Percentiles rank a stretch among this genome's conserved stretches.
Conservation (phyloP, 2,888 invertebrate genomes). For the Sabellastarte sp. region DNA sequence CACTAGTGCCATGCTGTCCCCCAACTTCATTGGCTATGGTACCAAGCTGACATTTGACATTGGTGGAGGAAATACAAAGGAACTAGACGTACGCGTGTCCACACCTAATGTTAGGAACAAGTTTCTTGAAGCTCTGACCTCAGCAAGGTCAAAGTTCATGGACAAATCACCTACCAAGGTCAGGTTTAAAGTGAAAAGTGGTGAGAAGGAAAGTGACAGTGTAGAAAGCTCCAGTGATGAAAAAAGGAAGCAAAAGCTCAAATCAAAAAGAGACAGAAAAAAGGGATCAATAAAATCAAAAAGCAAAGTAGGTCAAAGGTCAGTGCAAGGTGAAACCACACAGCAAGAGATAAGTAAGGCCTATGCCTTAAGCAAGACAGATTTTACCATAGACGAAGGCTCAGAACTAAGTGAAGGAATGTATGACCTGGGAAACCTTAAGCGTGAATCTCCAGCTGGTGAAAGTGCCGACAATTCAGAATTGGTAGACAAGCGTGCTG, state of each 20-base stretch:
- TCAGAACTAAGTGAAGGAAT: background rate
- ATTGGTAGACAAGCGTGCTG: background rate
- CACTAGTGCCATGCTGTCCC: constrained; percentile 1
- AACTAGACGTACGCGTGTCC: constrained; percentile 27
- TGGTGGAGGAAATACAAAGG: constrained; percentile 14
- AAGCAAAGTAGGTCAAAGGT: background rate
- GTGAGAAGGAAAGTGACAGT: background rate
- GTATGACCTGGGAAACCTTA: background rate
- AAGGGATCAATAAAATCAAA: no score
- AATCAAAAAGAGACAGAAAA: background rate
- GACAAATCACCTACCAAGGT: constrained; percentile 10
- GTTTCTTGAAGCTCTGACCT: constrained; percentile 23
- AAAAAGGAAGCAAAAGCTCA: background rate
- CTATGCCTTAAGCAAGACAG: background rate
- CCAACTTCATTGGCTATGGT: constrained; percentile 30
- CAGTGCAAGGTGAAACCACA: background rate
- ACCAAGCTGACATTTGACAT: constrained; percentile 25
- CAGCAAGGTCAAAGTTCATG: constrained; percentile 12
- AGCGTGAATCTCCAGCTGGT: constrained; percentile 6
- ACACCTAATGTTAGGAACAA: constrained; percentile 25
- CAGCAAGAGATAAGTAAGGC: background rate
- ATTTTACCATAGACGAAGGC: background rate
- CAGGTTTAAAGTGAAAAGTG: background rate
- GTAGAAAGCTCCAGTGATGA: background rate
- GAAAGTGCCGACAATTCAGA: constrained; percentile 3